Base-by-base conservation (phyloP, 2,797 vertebrate genomes). In the Lagocephalus sceleratus region DNA sequence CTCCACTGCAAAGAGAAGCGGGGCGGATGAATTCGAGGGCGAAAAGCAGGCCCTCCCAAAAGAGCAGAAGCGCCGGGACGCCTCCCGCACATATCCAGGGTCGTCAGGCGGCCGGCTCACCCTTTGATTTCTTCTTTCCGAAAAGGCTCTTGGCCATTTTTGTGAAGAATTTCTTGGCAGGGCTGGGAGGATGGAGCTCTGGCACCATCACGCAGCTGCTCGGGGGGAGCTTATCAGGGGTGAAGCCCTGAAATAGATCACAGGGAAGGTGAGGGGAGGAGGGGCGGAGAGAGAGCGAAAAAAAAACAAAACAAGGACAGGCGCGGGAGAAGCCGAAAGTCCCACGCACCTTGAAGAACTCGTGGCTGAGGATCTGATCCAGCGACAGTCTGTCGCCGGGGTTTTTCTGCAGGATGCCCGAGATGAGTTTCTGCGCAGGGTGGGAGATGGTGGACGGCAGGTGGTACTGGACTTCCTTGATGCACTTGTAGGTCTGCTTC, bases 81-180 rank as follows among this genome's bases (percentile, higher is more conserved):
- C 3, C 4, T 12, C 32, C 11, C 12, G 32, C 32, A 35, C 32
- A 3, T 35, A 17, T 35, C 17, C 4, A 39, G 3, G 38, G 20
- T 32, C 47, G 29, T 7, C 17, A 7, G 26, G 38, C 16, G 22
- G 17, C 39, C 22, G 54, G 54, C 88, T 88, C 79, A 97, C 96
- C 89, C 87, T 94, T 98, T 2, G 88, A 81, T 78, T 95, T 97
- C 74, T 94, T 96, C 82, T 95, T 96, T 75, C 95, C 82, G 72
- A 99, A 98, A 53, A 99, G 88, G 10, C 93, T 97, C 89, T 98
- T 98, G 39, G 96, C 96, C 83, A 99, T 92, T 90, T 98, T 99
- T 66, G 93, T 91, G 60, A 99, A 94, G 63, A 99, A 92, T 74
- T 91, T 98, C 87, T 91, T 96, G 52, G 95, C 95, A 57, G 97